phyloP scores from a whole-genome alignment of 2,888 invertebrate species.

The Hydraecia micacea region DNA sequence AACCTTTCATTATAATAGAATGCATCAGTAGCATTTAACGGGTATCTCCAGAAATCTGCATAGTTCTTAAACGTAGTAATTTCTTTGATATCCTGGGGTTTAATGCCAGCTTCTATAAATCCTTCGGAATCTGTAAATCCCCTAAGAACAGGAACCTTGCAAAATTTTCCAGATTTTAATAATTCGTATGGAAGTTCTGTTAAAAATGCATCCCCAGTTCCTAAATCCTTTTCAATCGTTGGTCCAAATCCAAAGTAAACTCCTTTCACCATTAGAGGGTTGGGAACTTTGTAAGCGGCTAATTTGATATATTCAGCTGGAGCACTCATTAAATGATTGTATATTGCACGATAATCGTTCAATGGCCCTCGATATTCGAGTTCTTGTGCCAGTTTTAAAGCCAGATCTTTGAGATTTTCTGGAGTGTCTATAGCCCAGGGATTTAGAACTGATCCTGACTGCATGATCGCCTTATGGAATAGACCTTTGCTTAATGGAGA shows the following conservation, averaged over 20 bases:
- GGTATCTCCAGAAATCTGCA: constrained; percentile 63
- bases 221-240: constrained; percentile 76
- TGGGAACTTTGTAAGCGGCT: constrained; percentile 57
- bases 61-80: constrained; percentile 70
- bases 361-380: constrained; percentile 70
- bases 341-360: constrained; percentile 65
- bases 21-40: constrained; percentile 48
- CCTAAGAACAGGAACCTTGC: constrained; percentile 84
- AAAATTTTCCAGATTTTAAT: constrained; percentile 78
- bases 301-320: constrained; percentile 60
- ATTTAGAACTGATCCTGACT: constrained; percentile 78
- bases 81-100: constrained; percentile 65
- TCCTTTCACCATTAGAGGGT: constrained; percentile 26
- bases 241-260: constrained; percentile 74
- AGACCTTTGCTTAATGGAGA: constrained; percentile 75
- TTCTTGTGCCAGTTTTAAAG: constrained; percentile 66
- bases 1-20: constrained; percentile 65
- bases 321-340: constrained; percentile 66
- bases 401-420: constrained; percentile 67
- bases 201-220: constrained; percentile 71
- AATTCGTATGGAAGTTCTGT: constrained; percentile 79
- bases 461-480: constrained; percentile 79
- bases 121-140: constrained; percentile 79
- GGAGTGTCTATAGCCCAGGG: constrained; percentile 74
- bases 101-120: constrained; percentile 70